These are phyloP conservation scores for Steinernema feltiae DNA, from an alignment of 1,140 invertebrate genomes.

Conservation along the genomic window DNA sequence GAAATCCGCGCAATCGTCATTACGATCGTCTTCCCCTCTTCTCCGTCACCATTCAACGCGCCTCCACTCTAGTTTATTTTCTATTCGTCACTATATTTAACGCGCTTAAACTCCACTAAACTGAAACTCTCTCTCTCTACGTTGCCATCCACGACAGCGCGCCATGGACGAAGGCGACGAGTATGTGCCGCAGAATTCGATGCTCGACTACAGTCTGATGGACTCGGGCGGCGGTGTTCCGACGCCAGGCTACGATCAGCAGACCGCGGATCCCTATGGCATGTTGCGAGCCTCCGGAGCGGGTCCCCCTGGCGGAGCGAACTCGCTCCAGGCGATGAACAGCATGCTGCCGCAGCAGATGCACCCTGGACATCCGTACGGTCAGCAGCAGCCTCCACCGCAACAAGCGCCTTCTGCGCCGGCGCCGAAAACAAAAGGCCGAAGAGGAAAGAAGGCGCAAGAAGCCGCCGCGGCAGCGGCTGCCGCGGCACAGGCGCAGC, in stretches of 20 bases:
- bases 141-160: slow-evolving; percentile 11
- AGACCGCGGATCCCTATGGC: neutral
- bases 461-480: slow-evolving; percentile 22
- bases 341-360: slow-evolving; percentile 27
- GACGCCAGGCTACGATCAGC: neutral
- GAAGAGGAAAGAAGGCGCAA: slow-evolving; percentile 26
- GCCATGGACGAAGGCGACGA: slow-evolving; percentile 40
- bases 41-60: neutral
- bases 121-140: neutral
- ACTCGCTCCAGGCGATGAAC: slow-evolving; percentile 24
- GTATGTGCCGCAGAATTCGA: slow-evolving; percentile 44
- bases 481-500: neutral
- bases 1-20: neutral
- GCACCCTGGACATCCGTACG: neutral
- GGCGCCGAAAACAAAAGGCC: slow-evolving; percentile 16
- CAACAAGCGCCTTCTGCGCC: neutral
- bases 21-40: slow-evolving; percentile 11
- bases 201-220: slow-evolving; percentile 42
- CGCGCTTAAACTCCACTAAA: slow-evolving; percentile 5
- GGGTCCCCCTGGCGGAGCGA: neutral
- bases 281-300: neutral
- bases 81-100: neutral
- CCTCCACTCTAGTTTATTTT: neutral
- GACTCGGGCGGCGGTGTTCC: slow-evolving; percentile 14
- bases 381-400: neutral